Percentiles rank a stretch among this genome's conserved stretches.
These are phyloP conservation scores for Himalopsyche anomala DNA, from an alignment of 2,888 invertebrate genomes.

Conservation along the genomic window DNA sequence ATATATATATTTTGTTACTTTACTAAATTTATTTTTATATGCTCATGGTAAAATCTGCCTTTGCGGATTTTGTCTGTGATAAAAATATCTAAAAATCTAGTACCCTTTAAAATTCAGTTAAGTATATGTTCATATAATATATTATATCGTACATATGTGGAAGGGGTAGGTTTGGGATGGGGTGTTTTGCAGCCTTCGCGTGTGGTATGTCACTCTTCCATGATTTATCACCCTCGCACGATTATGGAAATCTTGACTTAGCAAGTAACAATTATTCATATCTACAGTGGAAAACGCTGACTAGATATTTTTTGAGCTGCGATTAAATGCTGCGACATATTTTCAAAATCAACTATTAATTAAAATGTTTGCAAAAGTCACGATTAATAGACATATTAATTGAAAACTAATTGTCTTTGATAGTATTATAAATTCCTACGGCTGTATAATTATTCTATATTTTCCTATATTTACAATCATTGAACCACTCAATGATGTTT, in stretches of 20 bases:
- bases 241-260: slow-evolving; percentile 60
- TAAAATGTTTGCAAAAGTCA: background rate
- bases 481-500: too few relatives aligned
- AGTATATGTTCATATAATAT: background rate
- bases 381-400: too few relatives aligned
- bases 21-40: too few relatives aligned
- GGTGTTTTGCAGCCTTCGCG: slow-evolving; percentile 17
- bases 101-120: too few relatives aligned
- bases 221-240: slow-evolving; percentile 60
- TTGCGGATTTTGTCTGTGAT: too few relatives aligned
- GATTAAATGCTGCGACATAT: background rate
- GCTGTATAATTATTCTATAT: too few relatives aligned
- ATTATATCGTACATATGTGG: background rate
- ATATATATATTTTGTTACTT: too few relatives aligned
- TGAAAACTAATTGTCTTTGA: too few relatives aligned
- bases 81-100: too few relatives aligned
- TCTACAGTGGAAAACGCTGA: slow-evolving; percentile 43
- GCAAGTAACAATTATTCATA: slow-evolving; percentile 61
- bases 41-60: too few relatives aligned
- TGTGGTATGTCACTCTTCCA: slow-evolving; percentile 46
- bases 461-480: too few relatives aligned
- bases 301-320: background rate
- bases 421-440: too few relatives aligned
- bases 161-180: background rate
- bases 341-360: background rate